phyloP scores from a whole-genome alignment of 2,113 vertebrate genomes.

The Gobiocypris rarus region DNA sequence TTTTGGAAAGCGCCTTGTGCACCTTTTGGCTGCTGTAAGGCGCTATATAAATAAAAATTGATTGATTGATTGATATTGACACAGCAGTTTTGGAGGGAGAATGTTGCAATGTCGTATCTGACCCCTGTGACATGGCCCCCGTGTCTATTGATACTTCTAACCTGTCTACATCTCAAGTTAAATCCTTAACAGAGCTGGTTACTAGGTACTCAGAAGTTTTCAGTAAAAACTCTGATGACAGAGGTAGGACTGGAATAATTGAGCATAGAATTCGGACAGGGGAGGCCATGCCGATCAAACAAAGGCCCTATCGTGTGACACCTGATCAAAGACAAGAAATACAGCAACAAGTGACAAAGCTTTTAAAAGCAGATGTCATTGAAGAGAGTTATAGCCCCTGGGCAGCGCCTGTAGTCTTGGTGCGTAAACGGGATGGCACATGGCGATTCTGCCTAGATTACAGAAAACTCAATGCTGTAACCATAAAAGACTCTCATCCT shows the following conservation, averaged over 20 bases:
- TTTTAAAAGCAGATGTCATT: slow-evolving; percentile 40
- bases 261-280: neutral
- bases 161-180: too few species aligned
- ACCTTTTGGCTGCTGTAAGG: too few species aligned
- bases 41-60: too few species aligned
- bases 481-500: slow-evolving; percentile 49
- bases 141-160: too few species aligned
- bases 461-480: slow-evolving; percentile 43
- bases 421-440: slow-evolving; percentile 44
- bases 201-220: neutral
- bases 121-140: too few species aligned
- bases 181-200: neutral
- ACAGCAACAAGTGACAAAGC: slow-evolving; percentile 24
- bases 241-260: neutral
- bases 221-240: neutral
- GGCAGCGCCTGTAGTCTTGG: slow-evolving; percentile 42
- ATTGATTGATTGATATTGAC: too few species aligned
- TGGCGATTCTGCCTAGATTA: slow-evolving; percentile 52
- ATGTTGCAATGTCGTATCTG: too few species aligned
- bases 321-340: slow-evolving; percentile 49
- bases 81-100: too few species aligned
- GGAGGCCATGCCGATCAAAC: slow-evolving; percentile 26
- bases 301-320: slow-evolving; percentile 43
- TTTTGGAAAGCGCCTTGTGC: too few species aligned
- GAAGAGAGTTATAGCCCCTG: slow-evolving; percentile 51